Conservation (phyloP, 2,888 invertebrate genomes). For the Luperina testacea region DNA sequence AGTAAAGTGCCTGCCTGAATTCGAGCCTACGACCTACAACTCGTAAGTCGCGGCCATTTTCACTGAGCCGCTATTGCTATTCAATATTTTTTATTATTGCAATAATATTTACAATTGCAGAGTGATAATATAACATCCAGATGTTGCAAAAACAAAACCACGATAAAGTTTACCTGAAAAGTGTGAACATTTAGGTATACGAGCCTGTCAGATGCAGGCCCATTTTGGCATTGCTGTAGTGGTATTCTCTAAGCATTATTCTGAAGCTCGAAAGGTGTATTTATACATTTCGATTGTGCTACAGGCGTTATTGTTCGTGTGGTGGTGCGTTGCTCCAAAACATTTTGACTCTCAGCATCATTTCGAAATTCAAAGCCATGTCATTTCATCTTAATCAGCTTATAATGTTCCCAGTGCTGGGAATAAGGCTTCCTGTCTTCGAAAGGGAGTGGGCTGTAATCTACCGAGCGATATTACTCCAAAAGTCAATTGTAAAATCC, state of each 20-base stretch:
- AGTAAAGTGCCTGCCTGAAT: too few relatives aligned
- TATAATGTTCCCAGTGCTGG: not conserved
- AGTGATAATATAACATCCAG: not conserved
- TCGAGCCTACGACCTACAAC: too few relatives aligned
- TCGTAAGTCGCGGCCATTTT: too few relatives aligned
- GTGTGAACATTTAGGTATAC: slow-evolving; percentile 5
- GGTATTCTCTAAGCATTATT: not conserved
- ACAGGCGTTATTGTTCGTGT: not conserved
- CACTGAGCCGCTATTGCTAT: too few relatives aligned
- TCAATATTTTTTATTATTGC: too few relatives aligned
- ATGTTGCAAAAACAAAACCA: slow-evolving; percentile 1
- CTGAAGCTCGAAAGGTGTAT: not conserved
- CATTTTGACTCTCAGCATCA: not conserved
- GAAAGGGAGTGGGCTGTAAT: not conserved
- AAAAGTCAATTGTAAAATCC: not conserved
- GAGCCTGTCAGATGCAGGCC: not conserved
- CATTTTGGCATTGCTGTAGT: not conserved
- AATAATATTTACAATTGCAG: not conserved
- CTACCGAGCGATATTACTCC: not conserved
- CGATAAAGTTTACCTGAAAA: not conserved
- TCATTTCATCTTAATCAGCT: not conserved
- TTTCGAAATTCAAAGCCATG: not conserved
- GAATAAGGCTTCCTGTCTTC: not conserved
- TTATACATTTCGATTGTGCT: not conserved
- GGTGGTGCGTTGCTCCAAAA: not conserved